Evolutionary conservation across 2,113 vertebrate genomes (phyloP).

Genomic region (Silurus asotus): DNA sequence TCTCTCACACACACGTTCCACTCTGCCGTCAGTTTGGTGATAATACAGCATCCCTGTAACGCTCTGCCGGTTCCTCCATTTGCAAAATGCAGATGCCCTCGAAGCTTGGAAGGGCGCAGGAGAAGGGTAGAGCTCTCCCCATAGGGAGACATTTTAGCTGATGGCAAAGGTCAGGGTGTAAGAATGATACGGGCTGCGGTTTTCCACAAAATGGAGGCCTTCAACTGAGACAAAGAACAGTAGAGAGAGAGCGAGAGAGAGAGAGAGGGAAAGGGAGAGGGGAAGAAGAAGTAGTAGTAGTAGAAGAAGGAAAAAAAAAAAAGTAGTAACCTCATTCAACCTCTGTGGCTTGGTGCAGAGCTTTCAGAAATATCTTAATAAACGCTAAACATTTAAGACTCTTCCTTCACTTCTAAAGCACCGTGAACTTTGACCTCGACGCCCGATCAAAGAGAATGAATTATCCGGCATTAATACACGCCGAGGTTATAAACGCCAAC

Average conservation of each 20-base stretch:
- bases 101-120: constrained; percentile 41
- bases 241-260: constrained; percentile 18
- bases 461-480: constrained; percentile 14
- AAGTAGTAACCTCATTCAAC: constrained; percentile 30
- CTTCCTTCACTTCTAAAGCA: not conserved
- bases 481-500: constrained; percentile 13
- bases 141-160: constrained; percentile 73
- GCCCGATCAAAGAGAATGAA: constrained; percentile 37
- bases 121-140: constrained; percentile 45
- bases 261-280: not conserved
- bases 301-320: not conserved
- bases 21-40: constrained; percentile 42
- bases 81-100: constrained; percentile 60
- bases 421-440: constrained; percentile 37
- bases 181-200: constrained; percentile 52
- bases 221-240: constrained; percentile 52
- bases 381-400: constrained; percentile 12
- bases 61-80: constrained; percentile 60
- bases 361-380: constrained; percentile 27
- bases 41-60: constrained; percentile 52
- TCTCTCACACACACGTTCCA: not conserved
- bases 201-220: constrained; percentile 58
- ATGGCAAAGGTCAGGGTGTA: constrained; percentile 57
- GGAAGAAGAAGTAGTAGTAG: not conserved
- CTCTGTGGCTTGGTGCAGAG: constrained; percentile 35